Evolutionary conservation across 2,797 vertebrate genomes (phyloP), one percentile per base, ranked within the genome.

Genomic region (Delichon dasypus): DNA sequence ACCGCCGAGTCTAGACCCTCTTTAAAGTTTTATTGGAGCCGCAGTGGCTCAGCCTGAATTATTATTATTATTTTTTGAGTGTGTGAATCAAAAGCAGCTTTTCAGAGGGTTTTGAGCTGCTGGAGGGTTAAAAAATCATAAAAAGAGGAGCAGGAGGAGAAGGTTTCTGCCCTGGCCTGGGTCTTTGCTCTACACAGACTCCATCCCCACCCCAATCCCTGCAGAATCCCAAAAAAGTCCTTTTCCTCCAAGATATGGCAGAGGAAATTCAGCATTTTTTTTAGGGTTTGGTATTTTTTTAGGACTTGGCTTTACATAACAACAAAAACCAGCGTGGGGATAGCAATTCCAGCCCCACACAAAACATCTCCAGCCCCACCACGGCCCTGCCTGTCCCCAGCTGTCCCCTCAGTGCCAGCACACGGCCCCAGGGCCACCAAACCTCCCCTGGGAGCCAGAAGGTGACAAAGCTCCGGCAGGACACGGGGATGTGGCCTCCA

Each of bases 251-350:
- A 89, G 90, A 82, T 36, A 88, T 5, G 48, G 81, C 79, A 76
- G 94, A 94, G 96, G 96, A 98, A 97, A 94, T 81, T 77, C 95
- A 95, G 40, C 95, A 94, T 42, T 97, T 97, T 92, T 96, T 93
- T 95, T 96, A 97, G 96, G 97, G 89, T 93, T 90, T 81, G 92
- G 88, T 38, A 38, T 97, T 97, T 92, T 96, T 93, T 95, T 96
- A 97, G 96, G 97, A 90, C 93, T 90, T 81, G 92, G 88, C 78
- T 96, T 81, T 36, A 95, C 97, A 96, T 91, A 95, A 92, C 91
- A 95, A 92, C 91, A 95, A 97, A 13, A 6, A 10, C 22, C 4
- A 10, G 68, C 14, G 1, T 6, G 30, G 90, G 83, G 96, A 97
- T 96, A 97, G 94, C 97, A 97, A 97, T 97, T 87, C 70, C 0